Percentiles rank a stretch among this genome's conserved stretches.
Conservation (phyloP, 2,888 invertebrate genomes). For the Rhagonycha fulva region DNA sequence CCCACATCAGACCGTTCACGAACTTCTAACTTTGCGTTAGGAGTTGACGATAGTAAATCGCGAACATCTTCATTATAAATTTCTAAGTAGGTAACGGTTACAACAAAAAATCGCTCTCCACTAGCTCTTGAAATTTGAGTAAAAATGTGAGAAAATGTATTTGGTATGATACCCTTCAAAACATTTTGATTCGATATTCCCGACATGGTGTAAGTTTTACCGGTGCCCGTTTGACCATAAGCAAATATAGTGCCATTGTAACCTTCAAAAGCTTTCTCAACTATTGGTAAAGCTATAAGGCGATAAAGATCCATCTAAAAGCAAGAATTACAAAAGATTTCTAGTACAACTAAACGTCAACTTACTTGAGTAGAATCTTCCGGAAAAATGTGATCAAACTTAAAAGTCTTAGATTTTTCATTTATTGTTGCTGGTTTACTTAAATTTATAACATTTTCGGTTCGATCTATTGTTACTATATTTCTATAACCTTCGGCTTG, state of each 20-base stretch:
- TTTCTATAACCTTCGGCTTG: conserved; percentile 69
- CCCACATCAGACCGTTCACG: conserved; percentile 96
- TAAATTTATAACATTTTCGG: conserved; percentile 78
- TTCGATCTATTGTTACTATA: conserved; percentile 76
- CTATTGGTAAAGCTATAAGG: conserved; percentile 93
- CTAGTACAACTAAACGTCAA: conserved; percentile 23
- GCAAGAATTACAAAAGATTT: not conserved
- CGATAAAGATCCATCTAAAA: conserved; percentile 90
- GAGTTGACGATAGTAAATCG: conserved; percentile 86
- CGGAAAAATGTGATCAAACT: conserved; percentile 94
- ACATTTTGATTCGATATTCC: conserved; percentile 88
- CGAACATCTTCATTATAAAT: conserved; percentile 99
- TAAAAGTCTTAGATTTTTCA: conserved; percentile 84
- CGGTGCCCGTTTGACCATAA: conserved; percentile 93
- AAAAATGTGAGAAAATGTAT: conserved; percentile 98
- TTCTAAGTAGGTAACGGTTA: conserved; percentile 96
- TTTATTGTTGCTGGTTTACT: conserved; percentile 69
- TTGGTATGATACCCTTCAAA: conserved; percentile 94
- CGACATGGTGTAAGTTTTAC: conserved; percentile 99
- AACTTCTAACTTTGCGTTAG: conserved; percentile 84
- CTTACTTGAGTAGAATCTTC: conserved; percentile 79
- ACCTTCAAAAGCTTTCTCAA: conserved; percentile 93
- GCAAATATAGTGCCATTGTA: conserved; percentile 95
- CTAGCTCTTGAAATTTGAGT: conserved; percentile 96
- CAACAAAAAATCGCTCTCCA: conserved; percentile 74